A percentile compares a stretch with the other conserved stretches of the same genome.
Conservation (phyloP, 2,113 vertebrate species). For the Triplophysa siluroides region DNA sequence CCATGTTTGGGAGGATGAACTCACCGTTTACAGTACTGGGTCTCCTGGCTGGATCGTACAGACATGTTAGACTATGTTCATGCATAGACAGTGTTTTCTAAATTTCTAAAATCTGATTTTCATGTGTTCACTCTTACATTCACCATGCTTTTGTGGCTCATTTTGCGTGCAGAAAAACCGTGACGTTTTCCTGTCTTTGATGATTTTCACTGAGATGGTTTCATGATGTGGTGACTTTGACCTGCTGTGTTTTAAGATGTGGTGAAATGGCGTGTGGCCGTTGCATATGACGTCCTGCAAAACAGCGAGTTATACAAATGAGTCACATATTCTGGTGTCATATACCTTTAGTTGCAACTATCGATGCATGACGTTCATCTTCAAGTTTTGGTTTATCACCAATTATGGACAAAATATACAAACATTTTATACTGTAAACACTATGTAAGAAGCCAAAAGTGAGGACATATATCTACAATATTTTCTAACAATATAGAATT, state of each 20-base stretch:
- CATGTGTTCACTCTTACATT: constrained; percentile 70
- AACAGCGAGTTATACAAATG: not conserved
- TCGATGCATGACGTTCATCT: not conserved
- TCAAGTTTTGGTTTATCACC: not conserved
- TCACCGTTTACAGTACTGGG: constrained; percentile 50
- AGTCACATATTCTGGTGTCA: not conserved
- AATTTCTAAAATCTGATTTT: no score
- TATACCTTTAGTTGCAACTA: not conserved
- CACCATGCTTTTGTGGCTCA: constrained; percentile 75
- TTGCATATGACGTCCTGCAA: constrained; percentile 83
- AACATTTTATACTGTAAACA: not conserved
- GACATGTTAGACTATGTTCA: not conserved
- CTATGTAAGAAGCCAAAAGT: not conserved
- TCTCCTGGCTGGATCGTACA: constrained; percentile 40
- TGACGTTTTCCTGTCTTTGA: constrained; percentile 78
- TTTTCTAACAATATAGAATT: no score
- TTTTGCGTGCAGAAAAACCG: constrained; percentile 71
- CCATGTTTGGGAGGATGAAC: constrained; percentile 29
- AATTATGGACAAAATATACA: not conserved
- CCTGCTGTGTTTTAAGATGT: constrained; percentile 79
- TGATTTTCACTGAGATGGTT: constrained; percentile 77
- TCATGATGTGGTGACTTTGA: constrained; percentile 81
- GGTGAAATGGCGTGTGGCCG: constrained; percentile 80
- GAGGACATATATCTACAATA: no score
- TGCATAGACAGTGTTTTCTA: no score